phyloP scores from a whole-genome alignment of 2,113 vertebrate genomes.

The Psettodes erumei region DNA sequence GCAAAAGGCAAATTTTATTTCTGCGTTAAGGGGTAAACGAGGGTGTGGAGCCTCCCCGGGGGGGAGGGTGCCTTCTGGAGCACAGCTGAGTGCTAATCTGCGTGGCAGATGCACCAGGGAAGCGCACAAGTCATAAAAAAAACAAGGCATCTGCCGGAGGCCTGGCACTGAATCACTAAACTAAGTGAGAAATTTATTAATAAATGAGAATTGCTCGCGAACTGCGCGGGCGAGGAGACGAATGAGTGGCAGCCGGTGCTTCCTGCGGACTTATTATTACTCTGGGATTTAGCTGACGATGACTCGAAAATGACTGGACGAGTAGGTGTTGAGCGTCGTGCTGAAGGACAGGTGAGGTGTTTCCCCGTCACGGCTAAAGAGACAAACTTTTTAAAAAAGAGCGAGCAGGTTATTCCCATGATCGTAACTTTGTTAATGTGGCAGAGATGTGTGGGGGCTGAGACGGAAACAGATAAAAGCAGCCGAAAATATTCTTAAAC shows the following conservation, averaged over 20 bases:
- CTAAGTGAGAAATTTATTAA: conserved; percentile 61
- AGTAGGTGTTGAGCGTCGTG: conserved; percentile 23
- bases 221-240: conserved; percentile 53
- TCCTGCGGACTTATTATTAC: conserved; percentile 48
- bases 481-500: background rate
- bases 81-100: conserved; percentile 62
- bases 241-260: conserved; percentile 27
- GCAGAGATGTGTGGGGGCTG: background rate
- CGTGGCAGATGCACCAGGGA: conserved; percentile 61
- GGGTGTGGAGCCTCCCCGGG: conserved; percentile 22
- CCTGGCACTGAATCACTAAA: conserved; percentile 55
- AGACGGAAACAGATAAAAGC: background rate
- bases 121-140: conserved; percentile 61
- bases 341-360: conserved; percentile 23
- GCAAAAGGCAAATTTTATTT: conserved; percentile 34
- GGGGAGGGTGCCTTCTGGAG: conserved; percentile 55
- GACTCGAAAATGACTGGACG: conserved; percentile 48
- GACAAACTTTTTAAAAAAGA: too few species aligned
- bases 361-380: conserved; percentile 21
- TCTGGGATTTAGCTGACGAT: conserved; percentile 47
- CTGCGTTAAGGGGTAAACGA: conserved; percentile 24
- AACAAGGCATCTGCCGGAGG: conserved; percentile 57
- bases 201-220: conserved; percentile 53
- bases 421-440: background rate
- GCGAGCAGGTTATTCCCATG: background rate